phyloP scores from a whole-genome alignment of 2,888 invertebrate species.

The Papilio elwesi region DNA sequence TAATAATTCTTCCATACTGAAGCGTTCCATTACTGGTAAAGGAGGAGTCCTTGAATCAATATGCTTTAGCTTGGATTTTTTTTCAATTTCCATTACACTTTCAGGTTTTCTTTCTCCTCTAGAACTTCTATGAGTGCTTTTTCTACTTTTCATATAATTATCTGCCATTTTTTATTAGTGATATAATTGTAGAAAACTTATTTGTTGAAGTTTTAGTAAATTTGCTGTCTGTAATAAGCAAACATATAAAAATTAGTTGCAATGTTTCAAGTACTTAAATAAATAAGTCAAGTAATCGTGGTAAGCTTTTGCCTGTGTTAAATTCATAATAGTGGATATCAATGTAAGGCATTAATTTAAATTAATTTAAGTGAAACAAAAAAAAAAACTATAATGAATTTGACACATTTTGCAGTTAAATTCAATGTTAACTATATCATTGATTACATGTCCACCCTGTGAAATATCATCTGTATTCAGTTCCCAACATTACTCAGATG shows the following conservation, averaged over 20 bases:
- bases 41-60: slow-evolving; percentile 73
- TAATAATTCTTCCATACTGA: slow-evolving; percentile 68
- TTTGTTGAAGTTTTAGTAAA: slow-evolving; percentile 41
- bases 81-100: slow-evolving; percentile 50
- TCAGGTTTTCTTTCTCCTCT: slow-evolving; percentile 56
- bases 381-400: slow-evolving; percentile 63
- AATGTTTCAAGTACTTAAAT: slow-evolving; percentile 31
- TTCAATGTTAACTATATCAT: slow-evolving; percentile 72
- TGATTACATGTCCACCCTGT: slow-evolving; percentile 83
- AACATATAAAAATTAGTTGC: slow-evolving; percentile 44
- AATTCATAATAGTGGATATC: slow-evolving; percentile 48
- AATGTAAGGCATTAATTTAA: slow-evolving; percentile 23
- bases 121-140: slow-evolving; percentile 56
- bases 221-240: slow-evolving; percentile 65
- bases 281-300: slow-evolving; percentile 40
- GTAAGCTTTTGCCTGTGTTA: slow-evolving; percentile 48
- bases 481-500: slow-evolving; percentile 69
- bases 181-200: slow-evolving; percentile 43
- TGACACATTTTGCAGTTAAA: slow-evolving; percentile 57
- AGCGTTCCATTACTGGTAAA: slow-evolving; percentile 56
- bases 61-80: slow-evolving; percentile 42
- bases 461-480: slow-evolving; percentile 60
- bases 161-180: slow-evolving; percentile 58
- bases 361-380: slow-evolving; percentile 42
- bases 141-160: slow-evolving; percentile 54